Conservation (phyloP, 37 sponge, comb jelly and placozoan species). For the Dysidea cf. avara region DNA sequence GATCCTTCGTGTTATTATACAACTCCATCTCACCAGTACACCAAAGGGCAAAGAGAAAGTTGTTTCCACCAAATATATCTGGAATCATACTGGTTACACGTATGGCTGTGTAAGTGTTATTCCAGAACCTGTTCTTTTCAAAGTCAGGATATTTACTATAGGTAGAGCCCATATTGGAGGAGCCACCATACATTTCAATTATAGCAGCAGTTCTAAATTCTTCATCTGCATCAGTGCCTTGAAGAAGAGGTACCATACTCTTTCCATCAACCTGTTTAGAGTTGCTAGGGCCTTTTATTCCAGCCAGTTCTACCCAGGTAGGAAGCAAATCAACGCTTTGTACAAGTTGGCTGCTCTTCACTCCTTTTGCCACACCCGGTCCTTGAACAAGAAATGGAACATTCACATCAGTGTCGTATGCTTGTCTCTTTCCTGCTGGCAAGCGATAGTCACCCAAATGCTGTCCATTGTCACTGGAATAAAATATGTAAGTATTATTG, state of each 20-base stretch:
- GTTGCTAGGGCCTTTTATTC: conserved; percentile 4
- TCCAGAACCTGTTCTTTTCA: conserved; percentile 62
- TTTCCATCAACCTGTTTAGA: conserved; percentile 55
- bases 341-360: conserved; percentile 44
- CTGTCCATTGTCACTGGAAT: conserved; percentile 81
- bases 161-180: conserved; percentile 54
- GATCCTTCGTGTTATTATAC: conserved; percentile 45
- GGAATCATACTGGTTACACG: conserved; percentile 48
- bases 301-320: conserved; percentile 49
- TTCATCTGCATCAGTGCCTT: conserved; percentile 10
- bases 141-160: conserved; percentile 53
- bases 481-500: conserved; percentile 65
- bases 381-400: conserved; percentile 71
- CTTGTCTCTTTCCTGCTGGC: conserved; percentile 73
- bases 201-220: conserved; percentile 53
- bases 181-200: conserved; percentile 74
- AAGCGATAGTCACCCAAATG: conserved; percentile 68
- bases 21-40: conserved; percentile 78
- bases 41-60: conserved; percentile 77
- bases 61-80: conserved; percentile 12
- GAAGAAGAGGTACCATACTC: conserved; percentile 44
- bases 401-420: conserved; percentile 65
- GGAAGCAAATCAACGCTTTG: conserved; percentile 69
- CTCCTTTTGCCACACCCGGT: conserved; percentile 54
- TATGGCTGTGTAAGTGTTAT: conserved; percentile 69